Evolutionary conservation across 2,888 invertebrate species (phyloP).

Genomic region (Diabrotica balteata): DNA sequence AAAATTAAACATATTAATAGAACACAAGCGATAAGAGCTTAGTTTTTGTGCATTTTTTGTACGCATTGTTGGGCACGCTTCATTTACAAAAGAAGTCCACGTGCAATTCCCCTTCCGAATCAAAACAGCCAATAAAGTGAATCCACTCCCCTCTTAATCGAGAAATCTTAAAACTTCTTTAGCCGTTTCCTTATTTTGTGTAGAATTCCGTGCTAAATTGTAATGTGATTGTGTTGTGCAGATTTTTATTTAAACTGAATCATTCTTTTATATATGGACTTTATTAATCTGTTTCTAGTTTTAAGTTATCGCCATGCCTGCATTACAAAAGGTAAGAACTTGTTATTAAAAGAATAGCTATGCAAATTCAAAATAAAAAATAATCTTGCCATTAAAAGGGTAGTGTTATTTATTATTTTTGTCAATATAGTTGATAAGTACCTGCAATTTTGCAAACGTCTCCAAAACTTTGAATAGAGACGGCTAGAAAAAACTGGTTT

Average conservation of each 20-base stretch:
- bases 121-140: constrained; percentile 14
- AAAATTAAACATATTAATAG: no score
- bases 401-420: no score
- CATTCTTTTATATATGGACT: constrained; percentile 32
- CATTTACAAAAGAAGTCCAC: constrained; percentile 11
- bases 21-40: no score
- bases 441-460: no score
- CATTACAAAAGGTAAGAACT: constrained; percentile 38
- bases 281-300: constrained; percentile 4
- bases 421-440: no score
- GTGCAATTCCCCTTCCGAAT: constrained; percentile 14
- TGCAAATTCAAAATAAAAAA: no score
- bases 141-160: constrained; percentile 1
- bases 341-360: not conserved
- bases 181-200: constrained; percentile 10
- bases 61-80: constrained; percentile 18
- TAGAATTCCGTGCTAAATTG: constrained; percentile 20
- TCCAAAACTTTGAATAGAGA: no score
- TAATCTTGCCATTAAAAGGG: no score
- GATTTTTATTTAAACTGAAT: constrained; percentile 24
- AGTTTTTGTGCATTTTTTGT: constrained; percentile 11
- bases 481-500: no score
- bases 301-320: constrained; percentile 35
- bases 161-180: constrained; percentile 6
- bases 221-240: constrained; percentile 30